Base-by-base conservation (phyloP, 2,797 vertebrate genomes). In the Sitta carolinensis region DNA sequence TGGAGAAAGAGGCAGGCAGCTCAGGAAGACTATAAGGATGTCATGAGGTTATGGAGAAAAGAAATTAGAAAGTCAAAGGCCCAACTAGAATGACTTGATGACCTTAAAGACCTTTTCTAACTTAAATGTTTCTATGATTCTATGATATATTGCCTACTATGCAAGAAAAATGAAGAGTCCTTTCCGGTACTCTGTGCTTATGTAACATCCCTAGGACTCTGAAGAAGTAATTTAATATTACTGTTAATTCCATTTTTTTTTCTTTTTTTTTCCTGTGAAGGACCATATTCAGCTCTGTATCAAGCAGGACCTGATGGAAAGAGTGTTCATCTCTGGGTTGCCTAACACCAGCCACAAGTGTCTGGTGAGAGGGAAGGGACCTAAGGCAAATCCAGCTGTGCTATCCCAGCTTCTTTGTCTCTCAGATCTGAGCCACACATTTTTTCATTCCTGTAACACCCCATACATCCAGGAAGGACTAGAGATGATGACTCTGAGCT, bases 191-290 rank as follows among this genome's bases (percentile, higher is more conserved):
- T 57, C 25, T 74, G 64, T 77, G 38, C 75, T 89, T 74, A 25
- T 84, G 73, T 75, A 92, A 67, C 20, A 30, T 45, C 48, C 40
- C 69, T 25, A 86, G 58, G 34, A 42, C 43, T 75, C 36, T n/a
- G 51, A 82, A 84, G 25, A 36, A 69, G 82, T 89, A 19, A 82
- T 93, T 92, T 87, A 63, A 36, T 89, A n/a, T 89, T 80, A 54
- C 22, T 80, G 25, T 38, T 89, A 77, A 50, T 85, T 83, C n/a
- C 2, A 74, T 14, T 50, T 54, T 61, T 62, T 22, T 10, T 13
- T 57, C 34, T 50, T 29, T 27, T 80, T 43, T 51, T 14, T 16
- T 3, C 3, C 17, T 30, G n/a, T 77, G 64, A 47, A 92, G 62
- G 14, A 80, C 5, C 52, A 54, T 64, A 80, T 87, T 80, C 52